Base-by-base conservation (phyloP, 2,797 vertebrate species). In the Hyperoplus immaculatus region DNA sequence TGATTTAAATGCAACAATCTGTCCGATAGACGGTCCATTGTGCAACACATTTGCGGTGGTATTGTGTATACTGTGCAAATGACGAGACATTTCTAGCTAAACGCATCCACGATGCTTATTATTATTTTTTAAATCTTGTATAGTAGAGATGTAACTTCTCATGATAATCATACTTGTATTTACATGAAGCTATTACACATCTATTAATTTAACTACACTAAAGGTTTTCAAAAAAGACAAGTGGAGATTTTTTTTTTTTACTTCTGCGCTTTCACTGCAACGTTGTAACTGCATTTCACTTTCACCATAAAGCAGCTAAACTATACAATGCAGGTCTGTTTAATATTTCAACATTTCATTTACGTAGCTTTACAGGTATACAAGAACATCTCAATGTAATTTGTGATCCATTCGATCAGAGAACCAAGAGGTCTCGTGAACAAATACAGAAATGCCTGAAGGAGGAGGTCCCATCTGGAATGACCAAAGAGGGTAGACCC, bases 221-320 rank as follows among this genome's bases (percentile, higher is more conserved):
- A 88, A 85, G 84, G 82, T 86, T 86, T 88, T 86, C 69, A 82
- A 93, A 89, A 85, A 90, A 84, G 81, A 93, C 85, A 89, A 85
- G 85, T 85, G 86, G 86, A 83, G 62, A 69, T 83, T 86, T 77
- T 16, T 81, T 80, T 83, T 72, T 80, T 84, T 29, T 29, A 29
- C 29, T 29, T 82, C 57, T 79, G 73, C 59, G 49, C 76, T 82
- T 87, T 73, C 77, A 85, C 80, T 87, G 80, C 69, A 86, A 90
- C 86, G 90, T 86, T 87, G 70, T 82, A 76, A 88, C 82, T 88
- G 92, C 85, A 73, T 89, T 89, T 91, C 83, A 92, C 88, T 88
- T 89, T 91, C 88, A 94, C 91, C 82, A 92, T 88, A 83, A 92
- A 92, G 90, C 90, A 83, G 92, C 90, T 92, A 83, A 88, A 89